Evolutionary conservation across 2,888 invertebrate species (phyloP), one percentile per base, ranked within the genome.

Genomic region (Epistrophe grossulariae): DNA sequence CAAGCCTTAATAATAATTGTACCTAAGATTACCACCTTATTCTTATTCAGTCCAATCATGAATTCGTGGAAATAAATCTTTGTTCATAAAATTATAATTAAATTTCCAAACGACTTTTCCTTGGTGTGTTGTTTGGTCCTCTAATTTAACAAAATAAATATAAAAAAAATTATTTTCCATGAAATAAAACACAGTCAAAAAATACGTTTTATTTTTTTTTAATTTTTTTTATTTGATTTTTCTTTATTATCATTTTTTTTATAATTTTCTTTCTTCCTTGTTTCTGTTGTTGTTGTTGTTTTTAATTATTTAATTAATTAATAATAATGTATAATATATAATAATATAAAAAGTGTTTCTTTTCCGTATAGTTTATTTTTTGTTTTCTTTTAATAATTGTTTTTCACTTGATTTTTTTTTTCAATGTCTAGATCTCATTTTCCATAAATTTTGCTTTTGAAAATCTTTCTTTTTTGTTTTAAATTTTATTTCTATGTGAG

Each of bases 321-420:
- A 82, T 84, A 84, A 77, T 84, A 74, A 88, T 84, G 81, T 84
- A 80, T 88, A 88, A 77, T 80, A 81, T 81, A 82, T 84, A 84
- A 88, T 88, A 81, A 81, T 85, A 81, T 88, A 82, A 89, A 89
- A 88, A 85, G 79, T 84, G 88, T 87, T 89, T 87, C 84, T 89
- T 80, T 88, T 83, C 85, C 88, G 83, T 88, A 74, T 73, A 81
- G 84, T 76, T 83, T 62, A 28, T 70, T 60, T 43, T 60, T 81
- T 24, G 8, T 62, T 79, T 60, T 55, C 8, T 50, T 76, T 81
- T 60, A 60, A 64, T 82, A 80, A 77, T 83, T 79, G 82, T 77
- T 85, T 73, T 72, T 88, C 60, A 66, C 72, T 68, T 62, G 70
- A 73, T 78, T 50, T 78, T 76, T 48, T 48, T 45, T 77, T 70